Percentiles rank a stretch among this genome's conserved stretches.
phyloP scores from a whole-genome alignment of 1,140 invertebrate genomes.

The Campodea augens region DNA sequence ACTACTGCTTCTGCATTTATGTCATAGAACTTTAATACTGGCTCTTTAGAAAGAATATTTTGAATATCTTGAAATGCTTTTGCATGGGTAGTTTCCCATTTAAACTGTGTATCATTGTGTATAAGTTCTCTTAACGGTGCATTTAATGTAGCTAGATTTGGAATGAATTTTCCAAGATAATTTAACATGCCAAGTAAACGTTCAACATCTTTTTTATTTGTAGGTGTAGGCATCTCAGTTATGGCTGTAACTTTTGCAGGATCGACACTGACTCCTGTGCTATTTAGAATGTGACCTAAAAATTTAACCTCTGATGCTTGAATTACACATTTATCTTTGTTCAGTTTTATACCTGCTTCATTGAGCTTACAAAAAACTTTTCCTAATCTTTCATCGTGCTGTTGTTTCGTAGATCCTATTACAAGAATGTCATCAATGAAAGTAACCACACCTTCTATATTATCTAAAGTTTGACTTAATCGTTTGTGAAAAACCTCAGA shows the following conservation, averaged over 20 bases:
- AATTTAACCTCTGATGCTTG: background rate
- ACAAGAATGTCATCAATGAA: constrained; percentile 16
- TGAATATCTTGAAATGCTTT: constrained; percentile 13
- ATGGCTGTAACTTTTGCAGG: constrained; percentile 5
- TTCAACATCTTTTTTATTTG: constrained; percentile 10
- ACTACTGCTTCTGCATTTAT: constrained; percentile 14
- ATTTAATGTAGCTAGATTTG: constrained; percentile 11
- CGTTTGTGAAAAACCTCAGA: constrained; percentile 16
- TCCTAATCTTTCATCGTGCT: constrained; percentile 11
- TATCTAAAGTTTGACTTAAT: constrained; percentile 12
- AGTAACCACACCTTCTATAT: constrained; percentile 12
- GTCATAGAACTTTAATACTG: constrained; percentile 18
- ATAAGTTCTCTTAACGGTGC: constrained; percentile 14
- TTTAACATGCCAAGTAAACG: constrained; percentile 21
- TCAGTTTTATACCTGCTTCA: constrained; percentile 7
- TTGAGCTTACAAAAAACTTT: constrained; percentile 9
- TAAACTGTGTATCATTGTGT: constrained; percentile 10
- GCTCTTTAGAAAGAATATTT: constrained; percentile 5
- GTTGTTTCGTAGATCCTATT: constrained; percentile 9
- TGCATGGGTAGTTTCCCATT: constrained; percentile 11
- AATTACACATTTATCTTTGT: constrained; percentile 5
- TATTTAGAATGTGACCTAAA: constrained; percentile 4
- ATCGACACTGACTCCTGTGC: constrained; percentile 1
- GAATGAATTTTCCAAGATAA: constrained; percentile 21
- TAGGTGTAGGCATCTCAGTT: background rate